Base-by-base conservation (phyloP, 1,140 invertebrate genomes). In the Wiebesia pumilae region DNA sequence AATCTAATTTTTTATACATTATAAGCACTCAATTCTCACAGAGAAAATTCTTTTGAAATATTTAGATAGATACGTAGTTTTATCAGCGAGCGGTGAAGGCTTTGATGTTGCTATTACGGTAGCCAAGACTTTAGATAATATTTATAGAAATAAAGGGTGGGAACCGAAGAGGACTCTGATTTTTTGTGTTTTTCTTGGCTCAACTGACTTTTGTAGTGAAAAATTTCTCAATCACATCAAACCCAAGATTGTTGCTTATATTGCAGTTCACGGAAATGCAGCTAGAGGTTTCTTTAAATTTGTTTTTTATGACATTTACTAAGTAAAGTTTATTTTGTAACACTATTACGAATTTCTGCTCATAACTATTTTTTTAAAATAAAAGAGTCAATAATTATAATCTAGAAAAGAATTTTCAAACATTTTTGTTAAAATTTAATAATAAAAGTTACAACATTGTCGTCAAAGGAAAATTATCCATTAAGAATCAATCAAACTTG, bases 31-130 rank as follows among this genome's bases (percentile, higher is more conserved):
- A 71, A 38, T 7, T 12, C 3, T 71, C 9, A 16, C 33, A 81
- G 38, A 81, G 1, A 84, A 71, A 38, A 38, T 85, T 71, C 40
- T 85, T 84, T 77, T 43, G 73, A 30, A 78, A 87, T 89, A 35
- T 89, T 87, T 78, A 94, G 93, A 94, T 62, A 93, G 92, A 87
- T 92, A 91, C 71, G 81, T 94, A 24, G 89, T 93, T 58, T 81
- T 93, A 43, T 92, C 92, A 0, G 89, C 88, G 2, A 91, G 89
- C 75, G 90, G 89, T 0, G 90, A 92, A 38, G 89, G 90, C 43
- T 90, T 91, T 16, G 80, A 88, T 21, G 65, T 93, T 27, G 90
- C 88, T 19, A 87, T 93, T 10, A 86, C 92, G 86, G 83, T 94
- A 62, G 91, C 91, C 3, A 91, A 90, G 78, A 88, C 88, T 62